These are phyloP conservation scores for Prionailurus bengalensis DNA, from an alignment of 2,113 vertebrate species.

Conservation along the genomic window DNA sequence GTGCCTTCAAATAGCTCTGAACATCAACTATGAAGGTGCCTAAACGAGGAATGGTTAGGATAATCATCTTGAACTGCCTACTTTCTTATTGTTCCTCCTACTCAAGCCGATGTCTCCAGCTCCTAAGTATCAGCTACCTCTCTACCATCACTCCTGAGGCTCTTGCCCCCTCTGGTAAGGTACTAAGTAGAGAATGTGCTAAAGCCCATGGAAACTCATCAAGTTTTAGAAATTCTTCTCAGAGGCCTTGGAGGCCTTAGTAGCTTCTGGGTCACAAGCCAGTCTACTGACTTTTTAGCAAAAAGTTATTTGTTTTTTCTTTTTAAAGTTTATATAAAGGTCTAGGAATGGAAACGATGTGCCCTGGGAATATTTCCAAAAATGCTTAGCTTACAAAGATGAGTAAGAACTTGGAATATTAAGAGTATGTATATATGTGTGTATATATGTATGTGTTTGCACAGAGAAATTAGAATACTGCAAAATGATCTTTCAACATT, in stretches of 20 bases:
- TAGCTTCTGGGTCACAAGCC: conserved; percentile 41
- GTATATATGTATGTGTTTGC: not conserved
- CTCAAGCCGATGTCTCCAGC: conserved; percentile 16
- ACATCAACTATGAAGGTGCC: not conserved
- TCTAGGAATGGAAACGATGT: conserved; percentile 51
- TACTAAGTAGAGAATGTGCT: conserved; percentile 37
- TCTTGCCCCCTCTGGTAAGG: not conserved
- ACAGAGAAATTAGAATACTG: conserved; percentile 16
- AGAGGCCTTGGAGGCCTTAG: conserved; percentile 8
- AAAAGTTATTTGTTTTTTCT: not conserved
- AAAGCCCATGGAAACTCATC: conserved; percentile 42
- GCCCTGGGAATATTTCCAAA: conserved; percentile 47
- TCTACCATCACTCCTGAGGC: not conserved
- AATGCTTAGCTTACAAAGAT: conserved; percentile 66
- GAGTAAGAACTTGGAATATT: conserved; percentile 55
- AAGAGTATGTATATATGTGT: conserved; percentile 6
- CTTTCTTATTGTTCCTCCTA: conserved; percentile 31
- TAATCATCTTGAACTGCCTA: not conserved
- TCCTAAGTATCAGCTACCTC: not conserved
- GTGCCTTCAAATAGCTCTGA: conserved; percentile 49
- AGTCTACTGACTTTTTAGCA: not conserved
- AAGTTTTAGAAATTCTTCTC: conserved; percentile 57
- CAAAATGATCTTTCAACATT: conserved; percentile 41
- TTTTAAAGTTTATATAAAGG: conserved; percentile 62
- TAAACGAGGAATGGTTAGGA: not conserved